phyloP scores from a whole-genome alignment of 64 coral and sea anemone genomes.

The Dendronephthya gigantea region DNA sequence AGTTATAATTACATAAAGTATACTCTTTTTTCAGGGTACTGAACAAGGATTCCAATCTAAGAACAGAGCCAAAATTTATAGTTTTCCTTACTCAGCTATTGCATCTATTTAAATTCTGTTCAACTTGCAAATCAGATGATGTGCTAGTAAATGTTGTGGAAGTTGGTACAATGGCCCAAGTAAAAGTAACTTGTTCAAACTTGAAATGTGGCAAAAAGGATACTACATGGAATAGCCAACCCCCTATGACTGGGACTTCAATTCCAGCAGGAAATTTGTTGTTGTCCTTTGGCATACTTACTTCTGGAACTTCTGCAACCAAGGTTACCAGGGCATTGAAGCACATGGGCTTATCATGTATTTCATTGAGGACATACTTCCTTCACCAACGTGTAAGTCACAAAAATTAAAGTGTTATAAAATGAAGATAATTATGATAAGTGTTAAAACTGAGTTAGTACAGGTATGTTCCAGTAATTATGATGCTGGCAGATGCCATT shows the following conservation, averaged over 20 bases:
- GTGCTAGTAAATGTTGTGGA: not conserved
- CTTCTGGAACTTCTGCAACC: slow-evolving; percentile 4
- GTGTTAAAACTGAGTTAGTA: too few species aligned
- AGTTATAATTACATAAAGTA: too few species aligned
- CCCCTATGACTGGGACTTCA: slow-evolving; percentile 1
- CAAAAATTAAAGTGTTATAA: not conserved
- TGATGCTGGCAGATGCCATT: too few species aligned
- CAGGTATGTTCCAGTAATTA: too few species aligned
- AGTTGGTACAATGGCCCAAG: slow-evolving; percentile 5
- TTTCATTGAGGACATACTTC: slow-evolving; percentile 21
- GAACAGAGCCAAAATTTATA: slow-evolving; percentile 29
- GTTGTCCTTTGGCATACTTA: slow-evolving; percentile 2
- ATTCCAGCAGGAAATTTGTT: slow-evolving; percentile 14
- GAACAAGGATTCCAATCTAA: slow-evolving; percentile 9
- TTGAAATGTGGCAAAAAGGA: slow-evolving; percentile 9
- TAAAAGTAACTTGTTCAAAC: slow-evolving; percentile 7
- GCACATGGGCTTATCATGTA: slow-evolving; percentile 14
- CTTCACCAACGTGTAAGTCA: slow-evolving; percentile 19
- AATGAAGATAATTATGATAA: not conserved
- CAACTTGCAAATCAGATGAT: slow-evolving; percentile 12
- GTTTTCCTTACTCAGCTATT: not conserved
- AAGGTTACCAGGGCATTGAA: not conserved
- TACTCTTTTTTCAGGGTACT: not conserved
- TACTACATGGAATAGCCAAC: slow-evolving; percentile 15
- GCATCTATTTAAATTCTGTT: slow-evolving; percentile 1